Base-by-base conservation (phyloP, 2,888 invertebrate genomes). In the Silvanus unidentatus region DNA sequence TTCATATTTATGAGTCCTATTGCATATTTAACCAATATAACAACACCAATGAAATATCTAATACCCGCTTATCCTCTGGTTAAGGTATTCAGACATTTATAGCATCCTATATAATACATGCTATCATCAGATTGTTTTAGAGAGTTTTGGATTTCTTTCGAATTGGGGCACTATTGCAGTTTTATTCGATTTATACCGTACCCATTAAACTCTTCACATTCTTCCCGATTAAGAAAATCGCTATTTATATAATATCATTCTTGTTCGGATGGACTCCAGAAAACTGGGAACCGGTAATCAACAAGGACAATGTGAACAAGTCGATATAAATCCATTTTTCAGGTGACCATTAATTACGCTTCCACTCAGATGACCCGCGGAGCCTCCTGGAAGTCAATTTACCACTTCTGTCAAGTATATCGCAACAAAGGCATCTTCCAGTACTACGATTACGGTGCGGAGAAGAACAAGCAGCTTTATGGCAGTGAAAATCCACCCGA, bases 361-460 rank as follows among this genome's bases (percentile, higher is more conserved):
- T 28, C 32, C n/a, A 32, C 43, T 28, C 42, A 44, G 12, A 4
- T 13, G 11, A 36, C 46, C 28, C 8, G 43, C 35, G 16, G 36
- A 12, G 38, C 28, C 13, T 29, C 52, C 15, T 42, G 36, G 40
- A 53, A 53, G 39, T 42, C 40, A 5, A 8, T 49, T 2, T 28
- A 40, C 10, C 53, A 53, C 28, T 53, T 42, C 28, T 39, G 39
- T 3, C 53, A 53, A 47, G 16, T 40, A 4, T 12, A 30, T 2
- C 32, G 11, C 12, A 12, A 16, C 13, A 11, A 16, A 13, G 40
- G 47, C 5, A 29, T 39, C 10, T 50, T 49, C 34, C 40, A 39
- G 34, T 40, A 42, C 39, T 53, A 43, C 40, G 50, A 53, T 38
- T 49, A 53, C 36, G 49, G 53, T 6, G 2, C 10, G 9, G 16